Percentiles rank a stretch among this genome's conserved stretches.
Conservation (phyloP, 2,113 vertebrate genomes). For the Accipiter virgatus region DNA sequence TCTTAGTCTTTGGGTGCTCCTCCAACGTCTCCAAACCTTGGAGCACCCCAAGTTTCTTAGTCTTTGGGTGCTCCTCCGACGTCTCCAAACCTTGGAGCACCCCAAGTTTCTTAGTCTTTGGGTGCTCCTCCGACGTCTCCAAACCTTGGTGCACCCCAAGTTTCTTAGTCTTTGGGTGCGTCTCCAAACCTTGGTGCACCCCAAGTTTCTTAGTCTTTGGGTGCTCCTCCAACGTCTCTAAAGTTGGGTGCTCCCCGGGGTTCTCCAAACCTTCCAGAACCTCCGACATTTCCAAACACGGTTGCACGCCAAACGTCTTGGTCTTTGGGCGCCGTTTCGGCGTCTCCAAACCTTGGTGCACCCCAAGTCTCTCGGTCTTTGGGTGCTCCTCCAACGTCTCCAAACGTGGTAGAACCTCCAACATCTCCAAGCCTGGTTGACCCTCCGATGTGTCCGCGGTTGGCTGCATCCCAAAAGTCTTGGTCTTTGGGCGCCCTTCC, state of each 20-base stretch:
- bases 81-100: background rate
- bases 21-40: too few relatives aligned
- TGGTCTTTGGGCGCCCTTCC: accelerated
- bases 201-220: background rate
- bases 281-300: too few relatives aligned
- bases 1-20: too few relatives aligned
- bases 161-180: too few relatives aligned
- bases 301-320: too few relatives aligned
- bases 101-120: background rate
- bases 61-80: too few relatives aligned
- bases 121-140: too few relatives aligned
- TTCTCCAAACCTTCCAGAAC: background rate
- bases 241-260: background rate
- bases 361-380: background rate
- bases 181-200: background rate
- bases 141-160: too few relatives aligned
- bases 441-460: background rate
- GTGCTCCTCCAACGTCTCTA: too few relatives aligned
- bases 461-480: background rate
- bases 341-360: accelerated
- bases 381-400: background rate
- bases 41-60: too few relatives aligned
- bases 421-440: background rate
- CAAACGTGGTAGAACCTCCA: too few relatives aligned
- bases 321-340: accelerated